phyloP scores from a whole-genome alignment of 2,797 vertebrate genomes.

The Oryzias sinensis region DNA sequence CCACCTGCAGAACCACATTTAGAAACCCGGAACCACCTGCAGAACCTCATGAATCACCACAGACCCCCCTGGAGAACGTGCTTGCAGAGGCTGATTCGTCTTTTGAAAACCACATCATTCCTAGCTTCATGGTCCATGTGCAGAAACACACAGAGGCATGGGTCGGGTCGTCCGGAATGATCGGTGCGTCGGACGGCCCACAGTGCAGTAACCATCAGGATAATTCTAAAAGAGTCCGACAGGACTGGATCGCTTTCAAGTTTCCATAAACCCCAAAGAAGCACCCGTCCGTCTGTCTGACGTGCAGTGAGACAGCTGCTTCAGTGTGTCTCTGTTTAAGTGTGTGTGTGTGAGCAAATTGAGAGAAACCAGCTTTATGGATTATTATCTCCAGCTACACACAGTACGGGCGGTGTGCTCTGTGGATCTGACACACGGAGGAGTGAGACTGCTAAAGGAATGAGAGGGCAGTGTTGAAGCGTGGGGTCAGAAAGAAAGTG shows the following conservation, averaged over 20 bases:
- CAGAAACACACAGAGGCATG: too few relatives aligned
- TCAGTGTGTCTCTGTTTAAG: slow-evolving; percentile 3
- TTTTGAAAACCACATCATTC: too few relatives aligned
- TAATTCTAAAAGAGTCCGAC: not conserved
- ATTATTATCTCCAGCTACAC: slow-evolving; percentile 67
- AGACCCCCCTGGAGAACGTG: too few relatives aligned
- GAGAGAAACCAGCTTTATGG: slow-evolving; percentile 60
- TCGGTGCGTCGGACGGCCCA: too few relatives aligned
- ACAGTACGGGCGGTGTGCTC: slow-evolving; percentile 27
- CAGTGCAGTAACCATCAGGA: too few relatives aligned
- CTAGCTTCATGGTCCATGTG: too few relatives aligned
- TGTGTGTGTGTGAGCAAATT: slow-evolving; percentile 34
- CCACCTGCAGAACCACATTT: too few relatives aligned
- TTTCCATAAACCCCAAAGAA: not conserved
- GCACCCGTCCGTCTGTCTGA: slow-evolving; percentile 16
- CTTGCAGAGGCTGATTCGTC: too few relatives aligned
- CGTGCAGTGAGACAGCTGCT: slow-evolving; percentile 28
- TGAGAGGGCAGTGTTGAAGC: slow-evolving; percentile 3
- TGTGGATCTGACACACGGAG: slow-evolving; percentile 37
- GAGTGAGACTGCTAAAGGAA: slow-evolving; percentile 2
- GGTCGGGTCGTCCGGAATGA: too few relatives aligned
- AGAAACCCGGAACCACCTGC: too few relatives aligned
- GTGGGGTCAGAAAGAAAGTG: too few relatives aligned
- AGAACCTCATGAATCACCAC: too few relatives aligned
- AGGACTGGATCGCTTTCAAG: not conserved